Percentiles rank a stretch among this genome's conserved stretches.
Evolutionary conservation across 2,797 vertebrate genomes (phyloP).

Genomic region (Molossus alvarezi): DNA sequence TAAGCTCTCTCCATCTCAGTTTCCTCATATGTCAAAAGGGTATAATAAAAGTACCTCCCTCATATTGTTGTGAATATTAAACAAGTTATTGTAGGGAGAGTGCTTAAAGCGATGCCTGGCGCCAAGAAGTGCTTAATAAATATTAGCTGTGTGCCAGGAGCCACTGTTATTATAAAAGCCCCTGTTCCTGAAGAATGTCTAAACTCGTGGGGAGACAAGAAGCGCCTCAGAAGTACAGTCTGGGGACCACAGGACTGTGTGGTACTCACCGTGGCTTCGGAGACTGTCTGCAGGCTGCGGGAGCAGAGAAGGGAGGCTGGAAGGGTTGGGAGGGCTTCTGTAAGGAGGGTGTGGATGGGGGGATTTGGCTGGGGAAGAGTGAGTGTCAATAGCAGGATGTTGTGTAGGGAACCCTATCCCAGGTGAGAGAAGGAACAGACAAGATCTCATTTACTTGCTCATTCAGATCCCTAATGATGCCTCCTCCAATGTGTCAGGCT

Average conservation of each 20-base stretch:
- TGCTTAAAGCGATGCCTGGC: slow-evolving; percentile 69
- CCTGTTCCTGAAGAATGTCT: slow-evolving; percentile 65
- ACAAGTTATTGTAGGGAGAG: slow-evolving; percentile 56
- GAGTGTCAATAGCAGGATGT: background rate
- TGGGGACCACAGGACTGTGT: slow-evolving; percentile 53
- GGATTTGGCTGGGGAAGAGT: background rate
- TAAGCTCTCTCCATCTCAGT: slow-evolving; percentile 7
- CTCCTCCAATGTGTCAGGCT: background rate
- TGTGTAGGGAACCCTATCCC: background rate
- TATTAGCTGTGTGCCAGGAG: slow-evolving; percentile 74
- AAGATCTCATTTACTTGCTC: background rate
- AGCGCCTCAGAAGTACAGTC: slow-evolving; percentile 61
- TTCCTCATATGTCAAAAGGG: slow-evolving; percentile 62
- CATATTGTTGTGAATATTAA: slow-evolving; percentile 68
- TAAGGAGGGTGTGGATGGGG: background rate
- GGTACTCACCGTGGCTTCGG: background rate
- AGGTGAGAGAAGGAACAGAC: background rate
- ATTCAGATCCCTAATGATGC: background rate
- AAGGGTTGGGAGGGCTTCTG: background rate
- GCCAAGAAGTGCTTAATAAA: slow-evolving; percentile 80
- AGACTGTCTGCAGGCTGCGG: background rate
- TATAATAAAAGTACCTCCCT: slow-evolving; percentile 55
- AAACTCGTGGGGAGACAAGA: slow-evolving; percentile 46
- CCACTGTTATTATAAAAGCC: slow-evolving; percentile 57
- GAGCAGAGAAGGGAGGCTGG: background rate